These are phyloP conservation scores for Drosophila pseudoananassae DNA, from an alignment of 1,140 invertebrate genomes.

Conservation along the genomic window DNA sequence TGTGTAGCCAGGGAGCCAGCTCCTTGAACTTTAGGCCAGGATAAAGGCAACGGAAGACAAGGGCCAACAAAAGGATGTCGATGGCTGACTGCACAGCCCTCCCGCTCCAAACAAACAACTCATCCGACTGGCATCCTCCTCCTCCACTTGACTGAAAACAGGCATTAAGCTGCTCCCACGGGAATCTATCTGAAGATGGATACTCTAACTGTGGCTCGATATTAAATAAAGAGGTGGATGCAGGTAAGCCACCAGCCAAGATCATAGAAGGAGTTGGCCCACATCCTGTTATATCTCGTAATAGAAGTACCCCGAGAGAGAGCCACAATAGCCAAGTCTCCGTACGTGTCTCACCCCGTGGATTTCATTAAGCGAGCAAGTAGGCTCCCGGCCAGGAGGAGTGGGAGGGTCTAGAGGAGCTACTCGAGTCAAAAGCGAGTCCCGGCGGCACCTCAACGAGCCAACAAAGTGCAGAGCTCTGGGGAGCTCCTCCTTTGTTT, in stretches of 20 bases:
- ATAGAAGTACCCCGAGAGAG: neutral
- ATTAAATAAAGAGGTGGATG: too few relatives aligned
- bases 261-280: too few relatives aligned
- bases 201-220: too few relatives aligned
- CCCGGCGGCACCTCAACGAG: conserved; percentile 40
- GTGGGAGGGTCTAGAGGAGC: conserved; percentile 22
- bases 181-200: neutral
- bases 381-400: neutral
- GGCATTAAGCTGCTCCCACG: conserved; percentile 23
- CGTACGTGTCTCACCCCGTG: conserved; percentile 38
- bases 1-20: conserved; percentile 8
- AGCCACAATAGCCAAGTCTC: too few relatives aligned
- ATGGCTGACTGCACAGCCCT: conserved; percentile 46
- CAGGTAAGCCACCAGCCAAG: too few relatives aligned
- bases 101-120: conserved; percentile 10
- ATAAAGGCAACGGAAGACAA: conserved; percentile 26
- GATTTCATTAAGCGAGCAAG: conserved; percentile 57
- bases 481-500: conserved; percentile 20
- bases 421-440: conserved; percentile 39
- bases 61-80: conserved; percentile 50
- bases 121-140: conserved; percentile 27
- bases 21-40: conserved; percentile 65
- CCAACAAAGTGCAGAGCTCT: conserved; percentile 54
- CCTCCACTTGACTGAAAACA: conserved; percentile 33
- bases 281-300: too few relatives aligned